Evolutionary conservation across 2,113 vertebrate genomes (phyloP), one percentile per base, ranked within the genome.

Genomic region (Varanus komodoensis): DNA sequence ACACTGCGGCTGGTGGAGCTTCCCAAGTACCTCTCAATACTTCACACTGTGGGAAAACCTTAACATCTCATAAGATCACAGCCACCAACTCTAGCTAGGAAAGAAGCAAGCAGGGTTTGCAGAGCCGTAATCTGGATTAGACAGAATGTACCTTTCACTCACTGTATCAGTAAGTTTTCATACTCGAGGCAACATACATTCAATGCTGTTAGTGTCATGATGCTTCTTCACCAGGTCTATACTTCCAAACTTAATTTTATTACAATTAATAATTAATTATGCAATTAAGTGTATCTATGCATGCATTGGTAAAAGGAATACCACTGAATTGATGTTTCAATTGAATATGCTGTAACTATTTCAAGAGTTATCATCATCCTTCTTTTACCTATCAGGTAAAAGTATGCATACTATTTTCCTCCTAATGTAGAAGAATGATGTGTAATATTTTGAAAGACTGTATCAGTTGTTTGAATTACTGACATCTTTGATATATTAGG

Each of bases 111-210:
- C 61, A 67, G 17, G 57, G 29, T 87, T 78, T 75, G n/a, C 44
- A 77, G 27, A 78, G 48, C 14, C n/a, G 4, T 68, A 92, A 57
- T 52, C 74, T 90, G 34, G 71, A 67, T 68, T 54, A 48, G 89
- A 88, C 68, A 82, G 64, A 90, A 86, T 67, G 64, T 23, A 82
- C 61, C 74, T 34, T 32, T 75, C 93, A 88, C 87, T 95, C 90
- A 69, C 86, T 91, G 91, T 95, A 95, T 91, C 95, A 96, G 95
- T 95, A 96, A 88, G 92, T 91, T 89, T 92, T 95, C 93, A 95
- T 88, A 90, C 88, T 89, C 80, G 90, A 84, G 89, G 87, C 82
- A 93, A 82, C 88, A 87, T 84, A 92, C 80, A 78, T 9, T 71
- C 21, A 67, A 38, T 93, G 81, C 74, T 91, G 75, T 80, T 92